A percentile compares a stretch with the other conserved stretches of the same genome.
These are phyloP conservation scores for Aelia acuminata DNA, from an alignment of 2,888 invertebrate species.

Conservation along the genomic window DNA sequence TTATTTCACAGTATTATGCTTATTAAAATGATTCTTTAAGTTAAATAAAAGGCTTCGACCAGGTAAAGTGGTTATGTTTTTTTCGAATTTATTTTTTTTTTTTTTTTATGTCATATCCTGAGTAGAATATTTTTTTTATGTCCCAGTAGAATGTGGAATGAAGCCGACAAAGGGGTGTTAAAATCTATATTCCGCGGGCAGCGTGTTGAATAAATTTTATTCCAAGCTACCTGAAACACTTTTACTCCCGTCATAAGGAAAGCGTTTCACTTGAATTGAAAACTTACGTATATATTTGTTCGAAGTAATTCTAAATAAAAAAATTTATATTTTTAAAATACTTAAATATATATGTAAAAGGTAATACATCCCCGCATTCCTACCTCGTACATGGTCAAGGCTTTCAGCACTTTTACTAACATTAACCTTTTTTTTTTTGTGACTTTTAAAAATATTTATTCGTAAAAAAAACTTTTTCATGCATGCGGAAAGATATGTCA, in stretches of 20 bases:
- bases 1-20: too few species aligned
- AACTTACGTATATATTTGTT: neutral
- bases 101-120: neutral
- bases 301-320: neutral
- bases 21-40: too few species aligned
- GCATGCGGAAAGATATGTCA: too few species aligned
- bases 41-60: neutral
- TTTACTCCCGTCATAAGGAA: neutral
- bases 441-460: too few species aligned
- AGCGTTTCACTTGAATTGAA: neutral
- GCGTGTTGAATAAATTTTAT: constrained; percentile 15
- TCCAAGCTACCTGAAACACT: neutral
- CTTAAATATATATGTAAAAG: too few species aligned
- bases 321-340: neutral
- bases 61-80: neutral
- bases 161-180: constrained; percentile 8
- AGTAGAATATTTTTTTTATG: neutral
- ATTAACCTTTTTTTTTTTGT: too few species aligned
- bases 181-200: constrained; percentile 1
- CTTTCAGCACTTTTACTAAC: too few species aligned
- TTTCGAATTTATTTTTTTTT: neutral
- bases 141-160: neutral
- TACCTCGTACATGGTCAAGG: too few species aligned
- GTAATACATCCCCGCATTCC: too few species aligned
- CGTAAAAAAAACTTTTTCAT: too few species aligned